Evolutionary conservation across 2,113 vertebrate species (phyloP).

Genomic region (Neolamprologus devosi): DNA sequence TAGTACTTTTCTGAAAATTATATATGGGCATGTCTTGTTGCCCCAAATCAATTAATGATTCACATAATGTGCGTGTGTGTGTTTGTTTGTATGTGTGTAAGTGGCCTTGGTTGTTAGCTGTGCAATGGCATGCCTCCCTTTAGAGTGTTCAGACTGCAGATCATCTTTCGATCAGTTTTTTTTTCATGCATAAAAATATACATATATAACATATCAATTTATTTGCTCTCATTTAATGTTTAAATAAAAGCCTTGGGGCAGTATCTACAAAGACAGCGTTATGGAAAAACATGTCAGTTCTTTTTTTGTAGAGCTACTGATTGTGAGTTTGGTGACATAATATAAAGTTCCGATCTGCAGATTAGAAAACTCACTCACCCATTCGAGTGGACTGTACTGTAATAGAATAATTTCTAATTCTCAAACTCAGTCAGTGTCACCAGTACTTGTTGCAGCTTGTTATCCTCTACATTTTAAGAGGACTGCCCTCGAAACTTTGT

Average conservation of each 20-base stretch:
- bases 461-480: background rate
- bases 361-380: background rate
- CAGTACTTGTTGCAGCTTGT: background rate
- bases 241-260: background rate
- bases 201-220: background rate
- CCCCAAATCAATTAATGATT: background rate
- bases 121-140: background rate
- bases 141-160: background rate
- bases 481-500: background rate
- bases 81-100: background rate
- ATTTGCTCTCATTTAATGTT: background rate
- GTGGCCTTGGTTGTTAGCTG: background rate
- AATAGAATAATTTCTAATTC: slow-evolving; percentile 18
- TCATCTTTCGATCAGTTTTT: background rate
- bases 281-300: background rate
- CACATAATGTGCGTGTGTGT: background rate
- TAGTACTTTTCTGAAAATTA: background rate
- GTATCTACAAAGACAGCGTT: background rate
- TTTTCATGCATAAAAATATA: background rate
- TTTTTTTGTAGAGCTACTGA: background rate
- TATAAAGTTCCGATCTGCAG: background rate
- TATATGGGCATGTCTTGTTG: background rate
- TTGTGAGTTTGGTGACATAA: background rate
- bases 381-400: background rate
- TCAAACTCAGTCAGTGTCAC: slow-evolving; percentile 16